Base-by-base conservation (phyloP, 92 coral and sea anemone species). In the Palythoa heliodiscus region DNA sequence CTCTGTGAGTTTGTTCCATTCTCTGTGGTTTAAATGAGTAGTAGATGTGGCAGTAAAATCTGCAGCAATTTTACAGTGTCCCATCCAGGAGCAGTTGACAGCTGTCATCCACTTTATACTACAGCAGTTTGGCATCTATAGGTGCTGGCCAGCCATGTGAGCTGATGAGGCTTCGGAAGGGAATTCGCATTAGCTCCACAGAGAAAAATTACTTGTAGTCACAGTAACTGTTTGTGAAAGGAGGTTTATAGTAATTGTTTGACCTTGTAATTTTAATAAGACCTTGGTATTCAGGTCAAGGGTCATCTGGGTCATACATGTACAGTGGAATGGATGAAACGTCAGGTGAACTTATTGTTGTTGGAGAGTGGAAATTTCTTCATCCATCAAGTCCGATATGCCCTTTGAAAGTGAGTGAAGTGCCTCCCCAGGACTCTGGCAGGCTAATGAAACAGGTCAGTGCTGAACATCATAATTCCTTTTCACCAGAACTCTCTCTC, bases 291-390 rank as follows among this genome's bases (percentile, higher is more conserved):
- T 57, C 80, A 96, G 98, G 99, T 47, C 91, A 84, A 73, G 99
- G 98, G 39, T 86, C 95, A 38, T 93, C 94, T 52, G 99, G 99
- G 11, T 94, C 98, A 43, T 77, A 87, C 14, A 93, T 96, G 47
- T 96, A 75, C 89, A 89, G 95, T 83, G 98, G 95, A 2, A 91
- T 96, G 86, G 94, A 96, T 80, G 85, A 76, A 20, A 73, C 92
- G n/a, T 87, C 92, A 20, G 99, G 99, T 52, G 96, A 94, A 14
- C 89, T 96, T n/a, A 94, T 93, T 55, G 96, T 90, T 14, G 86
- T 96, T 78, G 90, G 91, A 52, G 98, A 96, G 70, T 96, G 99
- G 99, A 70, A 84, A 61, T 68, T 83, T 71, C 71, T 85, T 54
- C 87, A 75, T 17, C 89, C 87, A 20, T 85, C 73, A 76, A 79